A percentile compares a stretch with the other conserved stretches of the same genome.
These are phyloP conservation scores for Neodiprion pinetum DNA, from an alignment of 1,140 invertebrate species.

Conservation along the genomic window DNA sequence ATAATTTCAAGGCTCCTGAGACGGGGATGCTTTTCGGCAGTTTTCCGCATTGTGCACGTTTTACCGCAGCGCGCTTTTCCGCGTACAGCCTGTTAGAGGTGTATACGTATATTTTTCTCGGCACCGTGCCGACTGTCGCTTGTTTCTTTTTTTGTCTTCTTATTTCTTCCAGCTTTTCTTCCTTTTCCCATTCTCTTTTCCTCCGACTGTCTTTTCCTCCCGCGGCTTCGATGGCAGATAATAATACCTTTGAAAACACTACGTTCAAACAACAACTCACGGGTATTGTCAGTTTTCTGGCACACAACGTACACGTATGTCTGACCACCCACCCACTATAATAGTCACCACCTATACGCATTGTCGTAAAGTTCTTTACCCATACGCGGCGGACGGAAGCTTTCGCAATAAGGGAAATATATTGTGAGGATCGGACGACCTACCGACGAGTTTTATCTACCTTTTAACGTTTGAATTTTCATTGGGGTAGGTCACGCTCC, in stretches of 20 bases:
- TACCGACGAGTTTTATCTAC: neutral
- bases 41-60: neutral
- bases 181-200: no score
- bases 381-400: neutral
- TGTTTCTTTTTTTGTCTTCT: neutral
- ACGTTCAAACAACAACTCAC: neutral
- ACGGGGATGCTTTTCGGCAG: neutral
- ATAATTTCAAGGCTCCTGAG: no score
- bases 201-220: no score
- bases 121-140: neutral
- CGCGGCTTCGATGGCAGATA: neutral
- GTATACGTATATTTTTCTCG: no score
- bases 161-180: neutral
- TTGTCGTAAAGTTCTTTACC: neutral
- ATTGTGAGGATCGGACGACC: neutral
- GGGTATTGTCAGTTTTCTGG: constrained; percentile 1
- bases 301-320: neutral
- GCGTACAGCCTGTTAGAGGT: no score
- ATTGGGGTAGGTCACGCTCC: neutral
- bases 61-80: no score
- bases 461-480: neutral
- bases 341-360: neutral
- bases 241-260: neutral
- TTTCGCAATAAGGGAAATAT: neutral
- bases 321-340: no score